phyloP scores from a whole-genome alignment of 2,113 vertebrate genomes.

The Diadophis punctatus region DNA sequence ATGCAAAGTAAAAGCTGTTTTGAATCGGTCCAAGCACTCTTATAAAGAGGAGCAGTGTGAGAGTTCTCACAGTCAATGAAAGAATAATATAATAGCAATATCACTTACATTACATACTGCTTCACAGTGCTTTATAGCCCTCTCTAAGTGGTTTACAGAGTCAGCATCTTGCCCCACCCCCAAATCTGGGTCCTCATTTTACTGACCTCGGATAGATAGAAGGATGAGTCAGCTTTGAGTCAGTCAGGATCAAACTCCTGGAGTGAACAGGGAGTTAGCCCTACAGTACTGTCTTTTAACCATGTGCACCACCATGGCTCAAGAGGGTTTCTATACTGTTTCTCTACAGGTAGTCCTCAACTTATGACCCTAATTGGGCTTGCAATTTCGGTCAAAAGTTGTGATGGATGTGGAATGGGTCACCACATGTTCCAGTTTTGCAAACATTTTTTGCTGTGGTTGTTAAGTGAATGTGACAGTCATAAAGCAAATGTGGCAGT shows the following conservation, averaged over 20 bases:
- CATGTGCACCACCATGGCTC: too few species aligned
- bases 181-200: too few species aligned
- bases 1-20: not conserved
- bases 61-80: not conserved
- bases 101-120: too few species aligned
- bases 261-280: too few species aligned
- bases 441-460: not conserved
- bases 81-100: not conserved
- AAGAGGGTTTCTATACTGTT: not conserved
- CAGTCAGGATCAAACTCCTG: too few species aligned
- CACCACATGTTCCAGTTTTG: not conserved
- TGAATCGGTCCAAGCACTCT: not conserved
- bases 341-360: not conserved
- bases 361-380: not conserved
- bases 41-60: not conserved
- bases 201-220: fast-evolving
- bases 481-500: not conserved
- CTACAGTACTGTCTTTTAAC: too few species aligned
- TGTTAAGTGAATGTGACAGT: not conserved
- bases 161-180: too few species aligned
- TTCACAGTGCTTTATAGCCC: too few species aligned
- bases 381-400: not conserved
- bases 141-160: too few species aligned
- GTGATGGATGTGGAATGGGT: not conserved
- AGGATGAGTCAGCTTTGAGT: too few species aligned